Percentiles rank a stretch among this genome's conserved stretches.
These are phyloP conservation scores for Caenorhabditis angaria DNA, from an alignment of 2,888 invertebrate genomes.

Conservation along the genomic window DNA sequence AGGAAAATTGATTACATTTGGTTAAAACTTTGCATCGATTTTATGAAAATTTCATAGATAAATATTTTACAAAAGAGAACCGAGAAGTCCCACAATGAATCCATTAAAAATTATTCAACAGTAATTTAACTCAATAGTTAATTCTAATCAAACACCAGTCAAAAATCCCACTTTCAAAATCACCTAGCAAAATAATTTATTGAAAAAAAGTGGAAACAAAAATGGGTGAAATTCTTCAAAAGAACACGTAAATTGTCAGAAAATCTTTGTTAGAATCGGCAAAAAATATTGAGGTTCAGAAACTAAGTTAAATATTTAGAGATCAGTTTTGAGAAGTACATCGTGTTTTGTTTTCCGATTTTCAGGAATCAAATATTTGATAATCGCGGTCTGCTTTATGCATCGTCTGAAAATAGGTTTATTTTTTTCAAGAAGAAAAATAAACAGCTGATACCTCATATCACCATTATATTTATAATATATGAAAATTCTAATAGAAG, in stretches of 20 bases:
- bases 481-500: conserved; percentile 58
- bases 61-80: too few relatives aligned
- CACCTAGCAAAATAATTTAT: conserved; percentile 6
- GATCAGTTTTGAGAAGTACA: not conserved
- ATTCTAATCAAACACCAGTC: not conserved
- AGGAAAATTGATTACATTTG: too few relatives aligned
- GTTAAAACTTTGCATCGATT: too few relatives aligned
- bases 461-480: conserved; percentile 63
- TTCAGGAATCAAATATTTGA: not conserved
- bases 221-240: not conserved
- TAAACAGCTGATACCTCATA: conserved; percentile 28
- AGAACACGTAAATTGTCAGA: not conserved
- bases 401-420: too few relatives aligned
- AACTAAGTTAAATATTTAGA: conserved; percentile 1
- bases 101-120: too few relatives aligned
- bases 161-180: not conserved
- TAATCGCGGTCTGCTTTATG: not conserved
- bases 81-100: too few relatives aligned
- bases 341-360: not conserved
- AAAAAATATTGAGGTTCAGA: conserved; percentile 4
- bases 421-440: too few relatives aligned
- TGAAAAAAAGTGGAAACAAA: not conserved
- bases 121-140: too few relatives aligned
- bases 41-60: too few relatives aligned
- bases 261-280: conserved; percentile 9